These are phyloP conservation scores for Micropoecilia bifurca DNA, from an alignment of 2,797 vertebrate species.

Conservation along the genomic window DNA sequence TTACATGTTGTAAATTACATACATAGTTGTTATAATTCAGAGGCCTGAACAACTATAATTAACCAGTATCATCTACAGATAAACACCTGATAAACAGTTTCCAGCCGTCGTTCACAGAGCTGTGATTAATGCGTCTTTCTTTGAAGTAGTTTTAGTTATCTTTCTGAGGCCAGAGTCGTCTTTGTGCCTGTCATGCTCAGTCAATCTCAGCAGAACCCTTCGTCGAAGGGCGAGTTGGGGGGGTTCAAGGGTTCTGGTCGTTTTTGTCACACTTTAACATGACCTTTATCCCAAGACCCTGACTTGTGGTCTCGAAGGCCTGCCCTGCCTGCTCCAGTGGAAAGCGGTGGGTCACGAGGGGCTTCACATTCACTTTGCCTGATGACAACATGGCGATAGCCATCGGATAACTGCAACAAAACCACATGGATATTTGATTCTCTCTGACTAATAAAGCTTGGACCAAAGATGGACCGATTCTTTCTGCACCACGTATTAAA, in stretches of 20 bases:
- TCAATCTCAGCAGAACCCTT: constrained; percentile 9
- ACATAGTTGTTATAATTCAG: constrained; percentile 1
- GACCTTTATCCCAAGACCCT: constrained; percentile 91
- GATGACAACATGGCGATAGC: constrained; percentile 92
- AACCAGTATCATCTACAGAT: constrained; percentile 22
- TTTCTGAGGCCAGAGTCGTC: constrained; percentile 48
- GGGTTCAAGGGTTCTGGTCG: constrained; percentile 86
- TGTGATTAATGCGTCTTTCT: constrained; percentile 5
- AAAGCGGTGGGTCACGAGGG: constrained; percentile 95
- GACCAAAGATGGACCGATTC: fast-evolving
- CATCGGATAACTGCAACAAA: constrained; percentile 90
- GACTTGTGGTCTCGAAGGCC: constrained; percentile 91
- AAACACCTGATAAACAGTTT: constrained; percentile 2
- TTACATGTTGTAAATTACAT: constrained; percentile 13
- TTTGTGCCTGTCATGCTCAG: constrained; percentile 10
- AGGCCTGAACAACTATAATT: background rate
- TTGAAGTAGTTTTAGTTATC: constrained; percentile 36
- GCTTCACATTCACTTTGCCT: constrained; percentile 89
- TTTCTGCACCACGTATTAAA: background rate
- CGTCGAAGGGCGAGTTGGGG: background rate
- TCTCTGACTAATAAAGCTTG: background rate
- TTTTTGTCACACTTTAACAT: constrained; percentile 95
- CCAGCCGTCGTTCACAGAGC: background rate
- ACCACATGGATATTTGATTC: constrained; percentile 6
- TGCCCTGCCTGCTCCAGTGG: constrained; percentile 91